Evolutionary conservation across 2,888 invertebrate species (phyloP), one percentile per base, ranked within the genome.

Genomic region (Gnatocerus cornutus): DNA sequence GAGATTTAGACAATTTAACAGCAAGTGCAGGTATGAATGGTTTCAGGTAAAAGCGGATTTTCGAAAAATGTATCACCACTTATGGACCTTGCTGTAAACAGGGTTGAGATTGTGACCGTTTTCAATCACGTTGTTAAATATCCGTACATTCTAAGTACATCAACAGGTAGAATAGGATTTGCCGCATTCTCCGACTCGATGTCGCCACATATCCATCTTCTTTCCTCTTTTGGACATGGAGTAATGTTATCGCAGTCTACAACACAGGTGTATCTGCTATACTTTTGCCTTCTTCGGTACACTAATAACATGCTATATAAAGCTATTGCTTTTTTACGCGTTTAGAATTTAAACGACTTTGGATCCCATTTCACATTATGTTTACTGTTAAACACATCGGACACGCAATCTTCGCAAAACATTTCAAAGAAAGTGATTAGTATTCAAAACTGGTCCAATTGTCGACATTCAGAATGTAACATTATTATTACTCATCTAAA

Each of bases 141-240:
- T 74, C 68, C 50, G 73, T 67, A 74, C 69, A 73, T 74, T 77
- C 77, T 77, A 78, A 78, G 72, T 66, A 67, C 69, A 77, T 71
- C 76, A 80, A 80, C 83, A 84, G 84, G 84, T 84, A 84, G 81
- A 82, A 82, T 71, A 79, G 80, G 82, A 83, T 83, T 83, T 82
- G 81, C 81, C 80, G 84, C 84, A 85, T 85, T 85, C 84, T 78
- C 81, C 84, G 84, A 81, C 84, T 78, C 73, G 73, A 77, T 81
- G 84, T 84, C 84, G 83, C 84, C 84, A 82, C 77, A 76, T 66
- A 67, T 74, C 75, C 74, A 62, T 81, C 81, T 78, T 74, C 73
- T 61, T 82, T 77, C 71, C 66, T 66, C 77, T 55, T 74, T 65
- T 71, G 65, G 63, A 37, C 39, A 39, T 13, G 27, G 50, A 66